These are phyloP conservation scores for Hymenopus coronatus DNA, from an alignment of 2,888 invertebrate species.

Conservation along the genomic window DNA sequence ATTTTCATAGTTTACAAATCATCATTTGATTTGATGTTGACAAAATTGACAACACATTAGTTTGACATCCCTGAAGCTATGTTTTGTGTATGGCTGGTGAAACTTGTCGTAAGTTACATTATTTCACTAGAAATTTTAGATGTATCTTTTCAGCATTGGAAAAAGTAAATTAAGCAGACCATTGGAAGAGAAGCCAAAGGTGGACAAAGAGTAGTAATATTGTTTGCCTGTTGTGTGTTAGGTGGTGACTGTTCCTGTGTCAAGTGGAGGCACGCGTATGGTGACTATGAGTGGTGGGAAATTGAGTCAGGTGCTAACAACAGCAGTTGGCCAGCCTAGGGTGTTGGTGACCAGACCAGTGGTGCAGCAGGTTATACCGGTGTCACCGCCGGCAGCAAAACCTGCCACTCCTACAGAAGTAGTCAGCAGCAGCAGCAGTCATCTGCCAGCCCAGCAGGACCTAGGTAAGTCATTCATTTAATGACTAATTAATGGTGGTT, in stretches of 20 bases:
- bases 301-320: not conserved
- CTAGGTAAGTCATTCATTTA: constrained; percentile 15
- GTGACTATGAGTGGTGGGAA: constrained; percentile 10
- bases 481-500: no score
- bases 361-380: not conserved
- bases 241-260: constrained; percentile 10
- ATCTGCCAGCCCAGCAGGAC: constrained; percentile 5
- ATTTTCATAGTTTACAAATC: no score
- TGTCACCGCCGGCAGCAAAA: not conserved
- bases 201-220: not conserved
- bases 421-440: not conserved
- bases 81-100: no score
- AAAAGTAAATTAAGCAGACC: no score
- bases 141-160: no score
- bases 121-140: no score
- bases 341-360: not conserved
- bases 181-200: not conserved
- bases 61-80: no score
- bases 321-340: not conserved
- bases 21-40: no score
- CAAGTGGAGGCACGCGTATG: constrained; percentile 10
- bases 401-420: not conserved
- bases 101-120: no score
- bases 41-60: no score
- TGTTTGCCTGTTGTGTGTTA: not conserved